phyloP scores from a whole-genome alignment of 2,888 invertebrate genomes.

The Aproaerema taeniolella region DNA sequence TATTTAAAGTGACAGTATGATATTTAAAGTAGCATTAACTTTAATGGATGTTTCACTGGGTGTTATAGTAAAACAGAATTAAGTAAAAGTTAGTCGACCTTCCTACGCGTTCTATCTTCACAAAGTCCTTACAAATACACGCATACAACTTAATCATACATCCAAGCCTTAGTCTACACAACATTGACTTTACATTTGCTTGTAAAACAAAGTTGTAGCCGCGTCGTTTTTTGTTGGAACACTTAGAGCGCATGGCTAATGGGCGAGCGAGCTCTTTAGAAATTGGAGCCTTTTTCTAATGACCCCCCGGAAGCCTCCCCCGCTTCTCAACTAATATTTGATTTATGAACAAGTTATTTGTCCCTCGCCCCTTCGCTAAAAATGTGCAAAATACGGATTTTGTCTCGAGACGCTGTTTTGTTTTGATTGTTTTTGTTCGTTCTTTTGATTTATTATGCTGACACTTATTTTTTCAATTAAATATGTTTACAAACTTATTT shows the following conservation, averaged over 20 bases:
- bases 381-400: conserved; percentile 24
- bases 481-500: too few species aligned
- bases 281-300: conserved; percentile 35
- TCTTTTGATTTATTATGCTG: too few species aligned
- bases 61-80: too few species aligned
- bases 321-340: conserved; percentile 51
- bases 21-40: too few species aligned
- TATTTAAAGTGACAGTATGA: too few species aligned
- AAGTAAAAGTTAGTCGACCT: too few species aligned
- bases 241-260: conserved; percentile 27
- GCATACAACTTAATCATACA: too few species aligned
- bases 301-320: conserved; percentile 25
- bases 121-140: too few species aligned
- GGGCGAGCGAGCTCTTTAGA: conserved; percentile 26
- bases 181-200: conserved; percentile 7
- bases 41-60: too few species aligned
- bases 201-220: conserved; percentile 16
- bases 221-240: conserved; percentile 27
- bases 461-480: conserved; percentile 12
- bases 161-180: too few species aligned
- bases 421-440: conserved; percentile 13
- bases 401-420: conserved; percentile 13
- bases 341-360: conserved; percentile 49
- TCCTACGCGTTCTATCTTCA: too few species aligned
- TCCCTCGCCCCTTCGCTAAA: conserved; percentile 22